Percentiles rank a stretch among this genome's conserved stretches.
phyloP scores from a whole-genome alignment of 2,113 vertebrate genomes.

The Petrocephalus zakoni region DNA sequence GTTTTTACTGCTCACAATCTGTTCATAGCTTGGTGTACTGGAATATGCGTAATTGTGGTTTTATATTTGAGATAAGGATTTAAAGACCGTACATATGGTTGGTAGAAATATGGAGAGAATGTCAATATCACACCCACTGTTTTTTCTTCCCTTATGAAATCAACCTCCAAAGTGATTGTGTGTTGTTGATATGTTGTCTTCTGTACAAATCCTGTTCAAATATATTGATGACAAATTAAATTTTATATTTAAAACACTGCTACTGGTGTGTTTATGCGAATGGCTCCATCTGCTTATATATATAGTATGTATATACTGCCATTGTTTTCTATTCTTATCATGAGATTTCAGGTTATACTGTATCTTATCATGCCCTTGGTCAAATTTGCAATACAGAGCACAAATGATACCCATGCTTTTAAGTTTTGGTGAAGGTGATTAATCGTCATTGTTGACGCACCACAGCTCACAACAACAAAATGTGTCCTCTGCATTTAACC shows the following conservation, averaged over 20 bases:
- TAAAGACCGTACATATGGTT: neutral
- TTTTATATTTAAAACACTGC: conserved; percentile 16
- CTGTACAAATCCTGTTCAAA: conserved; percentile 11
- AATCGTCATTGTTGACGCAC: no score
- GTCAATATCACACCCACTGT: neutral
- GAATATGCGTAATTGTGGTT: neutral
- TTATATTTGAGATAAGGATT: neutral
- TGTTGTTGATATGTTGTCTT: conserved; percentile 1
- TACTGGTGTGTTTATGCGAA: neutral
- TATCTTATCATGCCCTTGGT: neutral
- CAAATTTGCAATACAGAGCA: neutral
- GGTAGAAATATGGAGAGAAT: neutral
- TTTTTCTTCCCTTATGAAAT: neutral
- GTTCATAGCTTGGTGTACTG: neutral
- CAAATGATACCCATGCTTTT: no score
- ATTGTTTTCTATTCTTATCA: neutral
- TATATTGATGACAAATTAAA: conserved; percentile 20
- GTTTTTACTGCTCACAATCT: neutral
- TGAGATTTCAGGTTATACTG: neutral
- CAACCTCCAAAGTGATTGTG: neutral
- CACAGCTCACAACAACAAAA: no score
- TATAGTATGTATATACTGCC: no score
- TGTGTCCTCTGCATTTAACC: no score
- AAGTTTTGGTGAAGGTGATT: no score
- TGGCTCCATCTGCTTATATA: neutral